A percentile compares a stretch with the other conserved stretches of the same genome.
Conservation (phyloP, 2,113 vertebrate species). For the Sylvilagus bachmani region DNA sequence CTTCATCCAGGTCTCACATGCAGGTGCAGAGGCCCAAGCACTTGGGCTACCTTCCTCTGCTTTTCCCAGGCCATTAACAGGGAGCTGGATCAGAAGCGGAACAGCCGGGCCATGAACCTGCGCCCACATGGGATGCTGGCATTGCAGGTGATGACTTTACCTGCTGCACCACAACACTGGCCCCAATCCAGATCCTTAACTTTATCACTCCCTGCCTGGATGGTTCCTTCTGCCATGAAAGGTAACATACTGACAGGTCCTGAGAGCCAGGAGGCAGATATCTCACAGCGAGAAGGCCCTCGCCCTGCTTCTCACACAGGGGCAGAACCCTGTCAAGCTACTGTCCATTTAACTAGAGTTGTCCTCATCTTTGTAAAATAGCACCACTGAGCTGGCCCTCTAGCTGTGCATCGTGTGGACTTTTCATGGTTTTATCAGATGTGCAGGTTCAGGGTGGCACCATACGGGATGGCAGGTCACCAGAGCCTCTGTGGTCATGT, state of each 20-base stretch:
- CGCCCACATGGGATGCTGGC: too few relatives aligned
- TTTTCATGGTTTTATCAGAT: not conserved
- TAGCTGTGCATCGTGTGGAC: not conserved
- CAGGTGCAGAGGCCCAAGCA: too few relatives aligned
- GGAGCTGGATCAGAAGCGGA: too few relatives aligned
- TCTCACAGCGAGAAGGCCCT: not conserved
- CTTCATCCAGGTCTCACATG: too few relatives aligned
- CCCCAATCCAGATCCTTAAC: not conserved
- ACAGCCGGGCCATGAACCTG: too few relatives aligned
- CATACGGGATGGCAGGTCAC: not conserved
- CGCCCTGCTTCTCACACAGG: not conserved
- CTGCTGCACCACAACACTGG: too few relatives aligned
- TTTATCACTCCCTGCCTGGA: not conserved
- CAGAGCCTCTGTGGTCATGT: not conserved
- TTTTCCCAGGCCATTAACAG: too few relatives aligned
- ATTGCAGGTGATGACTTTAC: too few relatives aligned
- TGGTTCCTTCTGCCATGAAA: not conserved
- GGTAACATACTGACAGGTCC: not conserved
- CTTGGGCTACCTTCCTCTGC: too few relatives aligned
- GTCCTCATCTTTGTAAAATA: slow-evolving; percentile 9
- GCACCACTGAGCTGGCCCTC: not conserved
- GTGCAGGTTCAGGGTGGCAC: not conserved
- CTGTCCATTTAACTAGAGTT: not conserved
- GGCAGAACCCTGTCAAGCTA: not conserved
- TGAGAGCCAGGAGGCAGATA: not conserved